Conservation (phyloP, 1,140 invertebrate species). For the Drosophila takahashii region DNA sequence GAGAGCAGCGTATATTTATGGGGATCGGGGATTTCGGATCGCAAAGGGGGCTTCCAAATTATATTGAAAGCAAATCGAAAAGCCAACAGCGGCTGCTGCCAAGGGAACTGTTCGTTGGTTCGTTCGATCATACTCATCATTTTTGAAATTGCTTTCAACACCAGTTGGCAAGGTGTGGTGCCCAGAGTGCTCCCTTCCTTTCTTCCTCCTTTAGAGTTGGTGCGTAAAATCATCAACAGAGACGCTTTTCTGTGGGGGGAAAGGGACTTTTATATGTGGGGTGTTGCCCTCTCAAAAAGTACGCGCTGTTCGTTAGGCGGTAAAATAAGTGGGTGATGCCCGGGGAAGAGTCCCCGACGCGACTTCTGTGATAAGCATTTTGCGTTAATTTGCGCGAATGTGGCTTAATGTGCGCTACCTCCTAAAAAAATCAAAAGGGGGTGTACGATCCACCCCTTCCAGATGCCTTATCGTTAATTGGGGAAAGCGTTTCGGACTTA, state of each 20-base stretch:
- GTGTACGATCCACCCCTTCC: conserved; percentile 14
- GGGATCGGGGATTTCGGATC: conserved; percentile 3
- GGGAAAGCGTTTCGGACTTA: conserved; percentile 53
- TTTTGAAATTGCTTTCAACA: conserved; percentile 85
- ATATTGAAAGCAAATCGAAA: conserved; percentile 82
- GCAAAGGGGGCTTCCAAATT: conserved; percentile 42
- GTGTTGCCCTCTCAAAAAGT: conserved; percentile 51
- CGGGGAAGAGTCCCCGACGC: conserved; percentile 7
- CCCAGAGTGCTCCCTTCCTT: neutral
- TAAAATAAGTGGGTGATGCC: conserved; percentile 12
- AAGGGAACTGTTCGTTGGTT: conserved; percentile 57
- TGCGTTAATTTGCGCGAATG: conserved; percentile 81
- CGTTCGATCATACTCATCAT: conserved; percentile 84
- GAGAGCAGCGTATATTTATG: conserved; percentile 64
- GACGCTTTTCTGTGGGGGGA: conserved; percentile 49
- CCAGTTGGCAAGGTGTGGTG: conserved; percentile 70
- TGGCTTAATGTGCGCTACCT: conserved; percentile 72
- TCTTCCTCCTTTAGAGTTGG: conserved; percentile 16
- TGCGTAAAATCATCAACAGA: conserved; percentile 75
- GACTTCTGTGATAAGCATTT: conserved; percentile 64
- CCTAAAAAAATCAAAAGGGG: conserved; percentile 16
- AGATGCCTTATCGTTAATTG: conserved; percentile 74
- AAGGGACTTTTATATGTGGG: conserved; percentile 23
- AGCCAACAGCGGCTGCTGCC: conserved; percentile 65
- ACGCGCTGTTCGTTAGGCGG: conserved; percentile 73